Base-by-base conservation (phyloP, 2,888 invertebrate genomes). In the Neria commutata region DNA sequence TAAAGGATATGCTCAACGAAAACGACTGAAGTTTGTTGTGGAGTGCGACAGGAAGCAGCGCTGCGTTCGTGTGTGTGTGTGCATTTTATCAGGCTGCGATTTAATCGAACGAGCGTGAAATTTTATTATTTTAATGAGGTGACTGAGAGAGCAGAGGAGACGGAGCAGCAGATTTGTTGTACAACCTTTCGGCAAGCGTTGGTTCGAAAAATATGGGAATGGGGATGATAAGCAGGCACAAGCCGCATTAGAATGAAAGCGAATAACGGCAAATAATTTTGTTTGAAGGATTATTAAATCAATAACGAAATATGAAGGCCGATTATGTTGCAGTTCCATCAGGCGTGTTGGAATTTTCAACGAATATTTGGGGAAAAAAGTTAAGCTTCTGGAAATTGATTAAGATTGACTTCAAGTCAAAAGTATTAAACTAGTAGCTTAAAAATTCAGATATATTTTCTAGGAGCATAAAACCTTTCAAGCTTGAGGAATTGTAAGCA, bases 91-190 rank as follows among this genome's bases (percentile, higher is more conserved):
- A 34, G 57, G 46, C 49, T 49, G n/a, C 54, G 56, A 56, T 63
- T 63, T 58, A 56, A 58, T 56, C 58, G 56, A 58, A 37, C 54
- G 54, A 56, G 54, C 57, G 56, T 56, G 51, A 56, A 56, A 58
- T 63, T 52, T 58, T 60, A 58, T 63, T 63, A 60, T 55, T 60
- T 60, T 60, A 60, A 60, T 60, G 57, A 62, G 50, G 49, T 26
- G 37, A 50, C 5, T 29, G 37, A 37, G 37, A 6, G 42, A 42
- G 21, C 17, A 14, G 19, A 21, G 6, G 42, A 42, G 5, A 42
- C 19, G 19, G 19, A 37, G n/a, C n/a, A n/a, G n/a, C n/a, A n/a
- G n/a, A n/a, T n/a, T n/a, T n/a, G n/a, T n/a, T n/a, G n/a, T n/a
- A n/a, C n/a, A n/a, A n/a, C n/a, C n/a, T n/a, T n/a, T n/a, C n/a